Evolutionary conservation across 1,140 invertebrate species (phyloP).

Genomic region (Dufourea novaeangliae): DNA sequence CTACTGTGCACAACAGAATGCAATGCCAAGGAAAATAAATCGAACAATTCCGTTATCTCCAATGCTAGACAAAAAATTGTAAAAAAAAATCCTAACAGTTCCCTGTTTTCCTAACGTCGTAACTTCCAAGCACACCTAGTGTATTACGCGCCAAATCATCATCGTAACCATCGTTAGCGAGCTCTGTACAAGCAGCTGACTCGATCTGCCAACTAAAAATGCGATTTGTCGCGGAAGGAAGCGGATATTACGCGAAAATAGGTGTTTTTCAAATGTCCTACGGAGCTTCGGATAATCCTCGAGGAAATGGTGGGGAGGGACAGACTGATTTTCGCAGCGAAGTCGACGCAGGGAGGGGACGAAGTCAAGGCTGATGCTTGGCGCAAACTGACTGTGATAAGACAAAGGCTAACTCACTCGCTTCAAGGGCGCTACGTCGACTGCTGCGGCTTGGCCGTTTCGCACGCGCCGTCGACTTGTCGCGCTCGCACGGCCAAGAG

Average conservation of each 20-base stretch:
- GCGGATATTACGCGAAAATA: too few relatives aligned
- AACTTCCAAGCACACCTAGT: too few relatives aligned
- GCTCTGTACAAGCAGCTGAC: too few relatives aligned
- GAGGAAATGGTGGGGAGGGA: neutral
- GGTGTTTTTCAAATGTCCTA: too few relatives aligned
- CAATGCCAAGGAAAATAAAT: too few relatives aligned
- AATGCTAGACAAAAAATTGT: too few relatives aligned
- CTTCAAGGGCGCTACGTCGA: slow-evolving; percentile 72
- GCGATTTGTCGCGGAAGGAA: neutral
- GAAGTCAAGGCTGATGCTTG: slow-evolving; percentile 78
- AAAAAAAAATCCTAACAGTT: too few relatives aligned
- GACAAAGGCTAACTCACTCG: slow-evolving; percentile 78
- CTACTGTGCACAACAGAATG: too few relatives aligned
- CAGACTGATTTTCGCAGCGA: slow-evolving; percentile 74
- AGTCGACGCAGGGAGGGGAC: slow-evolving; percentile 63
- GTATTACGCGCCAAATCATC: too few relatives aligned
- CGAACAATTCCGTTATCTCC: too few relatives aligned
- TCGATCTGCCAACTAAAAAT: neutral
- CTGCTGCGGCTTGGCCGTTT: slow-evolving; percentile 35
- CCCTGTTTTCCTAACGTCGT: too few relatives aligned
- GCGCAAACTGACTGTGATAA: slow-evolving; percentile 75
- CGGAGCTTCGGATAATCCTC: neutral
- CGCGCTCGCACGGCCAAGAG: slow-evolving; percentile 34
- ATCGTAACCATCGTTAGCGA: too few relatives aligned
- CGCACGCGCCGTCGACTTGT: slow-evolving; percentile 60